Base-by-base conservation (phyloP, 2,888 invertebrate genomes). In the Ferrisia virgata region DNA sequence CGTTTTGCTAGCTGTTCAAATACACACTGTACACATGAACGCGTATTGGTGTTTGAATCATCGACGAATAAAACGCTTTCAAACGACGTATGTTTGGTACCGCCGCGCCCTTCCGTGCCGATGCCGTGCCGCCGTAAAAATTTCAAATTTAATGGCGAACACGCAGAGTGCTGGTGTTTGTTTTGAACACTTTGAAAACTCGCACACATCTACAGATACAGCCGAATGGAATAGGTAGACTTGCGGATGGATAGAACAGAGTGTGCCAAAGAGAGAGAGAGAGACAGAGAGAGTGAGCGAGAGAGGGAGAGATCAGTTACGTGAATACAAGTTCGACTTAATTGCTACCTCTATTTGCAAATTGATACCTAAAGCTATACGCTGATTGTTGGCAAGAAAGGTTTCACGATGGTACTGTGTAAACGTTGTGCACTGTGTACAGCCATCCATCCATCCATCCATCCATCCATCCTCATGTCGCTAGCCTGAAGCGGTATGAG, bases 381-480 rank as follows among this genome's bases (percentile, higher is more conserved):
- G 64, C 28, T 25, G 28, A 28, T 64, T 64, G 64, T 64, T 64
- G 64, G 64, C 64, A 64, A 28, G 53, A 53, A 53, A 53, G 28
- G 79, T 43, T 39, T 47, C 43, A 22, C 53, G 47, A 40, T 43
- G 40, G 47, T 79, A 39, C 18, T 76, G 31, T 31, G n/a, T n/a
- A n/a, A n/a, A n/a, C 6, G 76, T 31, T 11, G 31, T 8, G 28
- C 9, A 25, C 39, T 22, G 43, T 78, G 78, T n/a, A n/a, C 64
- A 64, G 64, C 31, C 64, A 64, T n/a, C n/a, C n/a, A n/a, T n/a
- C n/a, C n/a, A n/a, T n/a, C n/a, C n/a, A n/a, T n/a, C n/a, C n/a
- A n/a, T n/a, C n/a, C n/a, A n/a, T n/a, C n/a, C n/a, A n/a, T 64
- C 64, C 78, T 79, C 28, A 47, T 33, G 81, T 81, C 43, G 81